These are phyloP conservation scores for Centropyge bicolor DNA, from an alignment of 2,797 vertebrate genomes.

Conservation along the genomic window DNA sequence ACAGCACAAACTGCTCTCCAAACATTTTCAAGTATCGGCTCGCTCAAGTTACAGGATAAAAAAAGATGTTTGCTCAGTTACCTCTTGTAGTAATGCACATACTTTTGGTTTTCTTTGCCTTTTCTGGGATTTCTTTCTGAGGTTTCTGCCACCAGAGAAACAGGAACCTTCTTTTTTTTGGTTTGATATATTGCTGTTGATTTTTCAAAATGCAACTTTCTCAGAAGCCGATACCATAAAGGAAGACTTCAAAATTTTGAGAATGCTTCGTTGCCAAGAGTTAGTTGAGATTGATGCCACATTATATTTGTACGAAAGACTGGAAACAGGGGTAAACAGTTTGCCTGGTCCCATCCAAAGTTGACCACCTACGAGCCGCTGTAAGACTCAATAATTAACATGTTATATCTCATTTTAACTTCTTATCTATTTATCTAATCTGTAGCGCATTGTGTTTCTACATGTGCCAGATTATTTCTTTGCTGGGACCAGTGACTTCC, in stretches of 20 bases:
- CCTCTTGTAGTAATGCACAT: background rate
- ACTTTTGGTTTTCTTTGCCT: constrained; percentile 1
- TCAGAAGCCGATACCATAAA: background rate
- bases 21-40: constrained; percentile 3
- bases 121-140: background rate
- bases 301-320: background rate
- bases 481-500: too few species aligned
- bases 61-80: background rate
- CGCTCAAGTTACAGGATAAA: background rate
- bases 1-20: background rate
- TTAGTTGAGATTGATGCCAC: background rate
- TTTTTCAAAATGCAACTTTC: background rate
- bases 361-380: background rate
- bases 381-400: background rate
- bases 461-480: too few species aligned
- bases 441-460: background rate
- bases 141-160: background rate
- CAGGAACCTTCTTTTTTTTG: background rate
- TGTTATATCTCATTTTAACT: background rate
- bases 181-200: background rate
- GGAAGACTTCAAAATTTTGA: too few species aligned
- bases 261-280: background rate
- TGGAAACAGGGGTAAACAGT: background rate
- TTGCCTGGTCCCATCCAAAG: background rate
- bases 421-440: background rate